Base-by-base conservation (phyloP, 2,113 vertebrate genomes). In the Saccopteryx leptura region DNA sequence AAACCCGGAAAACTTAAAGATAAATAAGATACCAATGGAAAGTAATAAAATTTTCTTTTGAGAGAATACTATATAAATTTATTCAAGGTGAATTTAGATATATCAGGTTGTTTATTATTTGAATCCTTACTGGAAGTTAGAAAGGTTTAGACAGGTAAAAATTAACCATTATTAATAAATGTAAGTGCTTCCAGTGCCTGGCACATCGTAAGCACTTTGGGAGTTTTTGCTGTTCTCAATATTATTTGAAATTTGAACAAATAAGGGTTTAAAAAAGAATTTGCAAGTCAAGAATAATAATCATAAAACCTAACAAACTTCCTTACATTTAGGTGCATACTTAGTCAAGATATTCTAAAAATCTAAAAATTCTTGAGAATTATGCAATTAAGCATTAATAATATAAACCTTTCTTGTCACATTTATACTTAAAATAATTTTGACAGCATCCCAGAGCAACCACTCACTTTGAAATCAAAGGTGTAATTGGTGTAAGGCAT, bases 401-500 rank as follows among this genome's bases (percentile, higher is more conserved):
- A 23, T 76, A 48, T 74, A 39, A 6, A 46, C 14, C 69, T 93
- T 76, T 72, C 63, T 78, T 84, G 56, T 63, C n/a, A 86, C 31
- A 52, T 61, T 91, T 74, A 2, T 52, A 88, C 90, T 54, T 95
- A 3, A 83, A 95, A 93, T 68, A 94, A 87, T 83, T 72, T 92
- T 68, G 65, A 48, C 21, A 63, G 23, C 61, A 85, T 23, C 50
- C 46, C 24, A 80, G 9, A 84, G 46, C 0, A 7, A 2, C 81
- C 58, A 97, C 98, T 98, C 98, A 99, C 99, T 99, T 99, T 99
- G 98, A 99, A 99, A 99, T 99, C 99, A 95, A 99, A 99, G 15
- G 99, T 99, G 98, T 99, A 99, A 99, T 99, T 99, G 98, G 99
- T 99, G 98, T 99, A 99, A 99, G 99, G 99, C 99, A 99, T 99